phyloP scores from a whole-genome alignment of 2,888 invertebrate species.

The Hoplodrina ambigua region DNA sequence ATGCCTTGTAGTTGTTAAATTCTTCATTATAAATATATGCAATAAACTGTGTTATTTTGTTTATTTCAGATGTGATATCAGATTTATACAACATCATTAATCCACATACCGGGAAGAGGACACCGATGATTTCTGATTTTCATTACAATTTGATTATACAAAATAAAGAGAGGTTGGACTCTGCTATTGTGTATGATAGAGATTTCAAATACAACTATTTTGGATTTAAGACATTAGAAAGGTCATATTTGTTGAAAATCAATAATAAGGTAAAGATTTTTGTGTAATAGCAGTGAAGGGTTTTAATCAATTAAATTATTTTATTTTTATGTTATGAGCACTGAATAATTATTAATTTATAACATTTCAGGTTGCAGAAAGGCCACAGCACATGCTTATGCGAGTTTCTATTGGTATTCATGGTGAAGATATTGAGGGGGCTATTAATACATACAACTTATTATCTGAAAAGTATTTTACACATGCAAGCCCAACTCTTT shows the following conservation, averaged over 20 bases:
- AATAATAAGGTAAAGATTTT: slow-evolving; percentile 92
- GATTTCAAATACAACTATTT: slow-evolving; percentile 99
- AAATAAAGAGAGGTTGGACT: slow-evolving; percentile 97
- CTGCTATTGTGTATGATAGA: slow-evolving; percentile 98
- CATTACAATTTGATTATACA: slow-evolving; percentile 95
- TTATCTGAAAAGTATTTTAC: slow-evolving; percentile 99
- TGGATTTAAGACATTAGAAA: slow-evolving; percentile 99
- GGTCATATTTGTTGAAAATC: slow-evolving; percentile 98
- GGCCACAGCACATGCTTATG: slow-evolving; percentile 99
- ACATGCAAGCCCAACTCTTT: slow-evolving; percentile 99
- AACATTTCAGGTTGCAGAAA: slow-evolving; percentile 93
- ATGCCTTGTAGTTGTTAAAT: slow-evolving; percentile 20
- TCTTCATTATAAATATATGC: background rate
- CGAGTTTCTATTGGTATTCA: slow-evolving; percentile 99
- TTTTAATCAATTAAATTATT: background rate
- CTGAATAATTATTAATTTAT: background rate
- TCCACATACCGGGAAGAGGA: slow-evolving; percentile 92
- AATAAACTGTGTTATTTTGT: background rate
- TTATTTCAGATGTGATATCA: slow-evolving; percentile 95
- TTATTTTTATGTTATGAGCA: too few relatives aligned
- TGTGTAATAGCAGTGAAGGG: background rate
- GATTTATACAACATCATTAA: slow-evolving; percentile 95
- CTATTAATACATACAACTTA: slow-evolving; percentile 98
- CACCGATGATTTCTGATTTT: slow-evolving; percentile 96
- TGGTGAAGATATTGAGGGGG: slow-evolving; percentile 97